Percentiles rank a stretch among this genome's conserved stretches.
phyloP scores from a whole-genome alignment of 2,113 vertebrate genomes.

The Salvelinus namaycush region DNA sequence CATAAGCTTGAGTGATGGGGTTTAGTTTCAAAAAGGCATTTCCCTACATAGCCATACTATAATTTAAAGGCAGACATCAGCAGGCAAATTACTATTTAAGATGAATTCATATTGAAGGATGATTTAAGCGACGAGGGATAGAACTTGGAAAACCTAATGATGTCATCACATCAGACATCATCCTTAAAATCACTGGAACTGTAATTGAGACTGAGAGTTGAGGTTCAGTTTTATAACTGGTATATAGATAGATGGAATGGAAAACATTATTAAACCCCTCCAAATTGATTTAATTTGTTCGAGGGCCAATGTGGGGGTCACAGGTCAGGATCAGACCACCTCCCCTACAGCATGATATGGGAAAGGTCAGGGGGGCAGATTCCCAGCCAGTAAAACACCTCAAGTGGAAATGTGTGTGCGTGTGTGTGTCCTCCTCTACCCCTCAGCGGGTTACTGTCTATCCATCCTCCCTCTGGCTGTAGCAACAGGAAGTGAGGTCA shows the following conservation, averaged over 20 bases:
- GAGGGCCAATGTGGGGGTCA: not conserved
- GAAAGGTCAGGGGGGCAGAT: constrained; percentile 28
- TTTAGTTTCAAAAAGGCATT: constrained; percentile 16
- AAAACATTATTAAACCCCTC: too few relatives aligned
- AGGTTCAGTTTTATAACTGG: too few relatives aligned
- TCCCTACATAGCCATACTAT: not conserved
- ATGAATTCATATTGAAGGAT: constrained; percentile 15
- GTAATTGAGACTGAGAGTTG: too few relatives aligned
- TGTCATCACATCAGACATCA: not conserved
- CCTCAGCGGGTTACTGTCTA: too few relatives aligned
- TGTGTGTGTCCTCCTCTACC: too few relatives aligned
- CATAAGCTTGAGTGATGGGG: constrained; percentile 18
- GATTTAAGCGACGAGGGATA: constrained; percentile 4
- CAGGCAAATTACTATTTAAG: constrained; percentile 29
- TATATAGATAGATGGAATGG: too few relatives aligned
- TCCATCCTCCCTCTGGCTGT: too few relatives aligned
- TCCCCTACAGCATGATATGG: constrained; percentile 14
- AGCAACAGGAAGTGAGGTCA: too few relatives aligned
- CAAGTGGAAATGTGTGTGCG: too few relatives aligned
- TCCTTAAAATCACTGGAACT: not conserved
- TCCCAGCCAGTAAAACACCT: constrained; percentile 57
- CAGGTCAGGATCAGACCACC: not conserved
- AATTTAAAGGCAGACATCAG: constrained; percentile 36
- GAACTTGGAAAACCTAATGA: constrained; percentile 1
- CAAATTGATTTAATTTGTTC: too few relatives aligned